Conservation (phyloP, 2,113 vertebrate genomes). For the Chaetodon trifascialis region DNA sequence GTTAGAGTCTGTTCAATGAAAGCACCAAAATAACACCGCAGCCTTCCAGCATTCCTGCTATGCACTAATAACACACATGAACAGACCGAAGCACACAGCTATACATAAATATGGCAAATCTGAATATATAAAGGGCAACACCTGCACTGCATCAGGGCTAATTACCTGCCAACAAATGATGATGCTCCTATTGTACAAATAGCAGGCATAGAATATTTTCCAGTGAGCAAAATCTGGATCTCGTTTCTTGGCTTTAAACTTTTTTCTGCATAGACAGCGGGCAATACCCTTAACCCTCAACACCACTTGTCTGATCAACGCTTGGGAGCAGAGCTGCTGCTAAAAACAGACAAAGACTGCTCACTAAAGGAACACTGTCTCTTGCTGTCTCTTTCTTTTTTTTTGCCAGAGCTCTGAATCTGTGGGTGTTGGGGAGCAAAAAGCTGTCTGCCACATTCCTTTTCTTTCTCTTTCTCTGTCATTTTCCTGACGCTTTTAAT, state of each 20-base stretch:
- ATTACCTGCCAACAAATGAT: conserved; percentile 40
- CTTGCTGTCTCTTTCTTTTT: conserved; percentile 42
- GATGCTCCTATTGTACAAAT: neutral
- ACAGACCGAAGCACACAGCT: conserved; percentile 42
- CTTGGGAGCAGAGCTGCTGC: conserved; percentile 65
- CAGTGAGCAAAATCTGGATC: neutral
- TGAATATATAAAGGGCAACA: conserved; percentile 52
- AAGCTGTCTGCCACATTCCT: conserved; percentile 75
- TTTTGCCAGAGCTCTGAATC: conserved; percentile 59
- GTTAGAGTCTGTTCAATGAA: conserved; percentile 59
- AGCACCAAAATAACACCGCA: conserved; percentile 57
- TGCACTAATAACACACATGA: conserved; percentile 65
- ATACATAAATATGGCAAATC: conserved; percentile 46
- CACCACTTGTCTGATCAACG: conserved; percentile 64
- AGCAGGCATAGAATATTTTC: neutral
- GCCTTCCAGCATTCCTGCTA: conserved; percentile 60
- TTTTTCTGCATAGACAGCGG: conserved; percentile 32
- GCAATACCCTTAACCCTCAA: conserved; percentile 60
- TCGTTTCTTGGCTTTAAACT: conserved; percentile 12
- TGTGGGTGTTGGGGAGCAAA: conserved; percentile 77
- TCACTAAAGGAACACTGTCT: conserved; percentile 67
- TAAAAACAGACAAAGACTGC: conserved; percentile 76
- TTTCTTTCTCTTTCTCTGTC: conserved; percentile 71
- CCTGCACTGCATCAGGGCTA: conserved; percentile 30
- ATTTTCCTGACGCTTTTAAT: conserved; percentile 76